Evolutionary conservation across 2,113 vertebrate genomes (phyloP).

Genomic region (Mormoops blainvillei): DNA sequence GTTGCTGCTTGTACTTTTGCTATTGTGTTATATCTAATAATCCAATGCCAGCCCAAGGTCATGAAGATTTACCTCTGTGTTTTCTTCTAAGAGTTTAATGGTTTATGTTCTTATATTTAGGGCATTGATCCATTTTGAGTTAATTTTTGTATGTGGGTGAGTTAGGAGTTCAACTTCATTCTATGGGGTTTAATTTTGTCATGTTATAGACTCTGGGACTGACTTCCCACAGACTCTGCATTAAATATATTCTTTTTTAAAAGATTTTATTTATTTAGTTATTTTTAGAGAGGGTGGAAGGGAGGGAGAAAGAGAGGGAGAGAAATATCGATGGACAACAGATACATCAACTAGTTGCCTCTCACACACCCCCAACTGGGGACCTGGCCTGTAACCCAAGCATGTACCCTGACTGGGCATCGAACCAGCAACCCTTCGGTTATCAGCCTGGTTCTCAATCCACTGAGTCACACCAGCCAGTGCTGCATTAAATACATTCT

Average conservation of each 20-base stretch:
- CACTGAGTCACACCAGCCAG: too few relatives aligned
- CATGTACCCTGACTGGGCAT: too few relatives aligned
- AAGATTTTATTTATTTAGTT: too few relatives aligned
- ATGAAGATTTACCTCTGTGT: background rate
- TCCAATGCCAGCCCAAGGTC: background rate
- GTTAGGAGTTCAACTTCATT: background rate
- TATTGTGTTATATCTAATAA: background rate
- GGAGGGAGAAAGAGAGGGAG: too few relatives aligned
- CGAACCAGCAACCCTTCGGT: too few relatives aligned
- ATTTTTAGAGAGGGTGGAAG: too few relatives aligned
- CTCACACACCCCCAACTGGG: too few relatives aligned
- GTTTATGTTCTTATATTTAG: conserved; percentile 4
- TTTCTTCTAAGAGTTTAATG: background rate
- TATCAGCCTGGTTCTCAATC: too few relatives aligned
- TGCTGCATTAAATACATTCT: background rate
- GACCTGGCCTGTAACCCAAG: too few relatives aligned
- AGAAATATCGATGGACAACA: too few relatives aligned
- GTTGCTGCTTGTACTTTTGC: background rate
- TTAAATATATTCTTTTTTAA: background rate
- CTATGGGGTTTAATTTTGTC: conserved; percentile 5
- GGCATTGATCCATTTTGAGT: background rate
- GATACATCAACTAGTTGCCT: too few relatives aligned
- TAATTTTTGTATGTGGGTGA: background rate
- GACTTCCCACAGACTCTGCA: background rate
- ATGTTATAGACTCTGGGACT: background rate